Conservation (phyloP, 1,140 invertebrate species). For the Lepeophtheirus salmonis region DNA sequence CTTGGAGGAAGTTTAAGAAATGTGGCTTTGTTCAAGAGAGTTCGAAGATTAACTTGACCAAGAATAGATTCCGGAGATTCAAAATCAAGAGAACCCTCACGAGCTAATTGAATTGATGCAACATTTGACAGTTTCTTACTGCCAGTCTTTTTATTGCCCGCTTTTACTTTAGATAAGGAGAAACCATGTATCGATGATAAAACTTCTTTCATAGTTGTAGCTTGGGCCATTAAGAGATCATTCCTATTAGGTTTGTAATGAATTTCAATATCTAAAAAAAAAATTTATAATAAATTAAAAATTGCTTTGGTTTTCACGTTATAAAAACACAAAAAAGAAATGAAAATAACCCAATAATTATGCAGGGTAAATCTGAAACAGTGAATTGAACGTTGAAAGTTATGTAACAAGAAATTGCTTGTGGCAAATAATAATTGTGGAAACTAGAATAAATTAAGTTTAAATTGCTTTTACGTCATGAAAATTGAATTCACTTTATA, state of each 20-base stretch:
- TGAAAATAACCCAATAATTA: too few species aligned
- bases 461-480: too few species aligned
- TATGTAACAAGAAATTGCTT: too few species aligned
- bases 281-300: neutral
- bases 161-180: conserved; percentile 4
- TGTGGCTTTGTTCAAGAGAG: conserved; percentile 63
- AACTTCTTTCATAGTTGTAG: conserved; percentile 11
- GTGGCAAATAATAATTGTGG: too few species aligned
- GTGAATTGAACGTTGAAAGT: too few species aligned
- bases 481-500: too few species aligned
- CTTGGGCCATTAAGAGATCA: neutral
- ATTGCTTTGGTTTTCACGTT: neutral
- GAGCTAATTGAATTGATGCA: conserved; percentile 73
- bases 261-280: conserved; percentile 13
- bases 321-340: neutral
- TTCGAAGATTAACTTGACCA: conserved; percentile 69
- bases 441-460: too few species aligned
- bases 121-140: conserved; percentile 54
- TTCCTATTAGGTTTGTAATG: neutral
- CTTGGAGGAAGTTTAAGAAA: conserved; percentile 63
- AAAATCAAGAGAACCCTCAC: conserved; percentile 79
- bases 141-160: conserved; percentile 6
- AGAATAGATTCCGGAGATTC: conserved; percentile 92
- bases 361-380: too few species aligned
- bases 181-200: conserved; percentile 14